phyloP scores from a whole-genome alignment of 1,140 invertebrate species.

The Drosophila virilis region DNA sequence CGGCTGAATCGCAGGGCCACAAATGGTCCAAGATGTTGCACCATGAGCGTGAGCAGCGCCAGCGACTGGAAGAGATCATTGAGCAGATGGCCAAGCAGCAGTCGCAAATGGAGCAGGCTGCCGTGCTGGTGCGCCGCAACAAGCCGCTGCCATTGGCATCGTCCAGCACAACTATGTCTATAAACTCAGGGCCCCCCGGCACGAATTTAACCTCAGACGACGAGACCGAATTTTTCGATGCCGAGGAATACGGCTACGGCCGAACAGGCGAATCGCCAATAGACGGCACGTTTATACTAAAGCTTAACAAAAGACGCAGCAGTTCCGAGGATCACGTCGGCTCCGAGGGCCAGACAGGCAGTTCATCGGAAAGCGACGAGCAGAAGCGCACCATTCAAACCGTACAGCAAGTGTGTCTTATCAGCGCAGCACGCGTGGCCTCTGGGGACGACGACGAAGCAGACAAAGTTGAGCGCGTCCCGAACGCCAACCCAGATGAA shows the following conservation, averaged over 20 bases:
- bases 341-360: constrained; percentile 81
- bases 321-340: constrained; percentile 79
- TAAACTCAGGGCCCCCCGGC: constrained; percentile 52
- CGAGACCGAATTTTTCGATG: constrained; percentile 97
- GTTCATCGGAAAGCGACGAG: constrained; percentile 84
- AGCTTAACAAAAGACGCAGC: constrained; percentile 84
- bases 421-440: constrained; percentile 49
- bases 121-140: constrained; percentile 86
- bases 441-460: constrained; percentile 49
- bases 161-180: constrained; percentile 55
- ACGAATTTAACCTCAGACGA: constrained; percentile 89
- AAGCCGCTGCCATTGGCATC: constrained; percentile 41
- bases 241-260: constrained; percentile 88
- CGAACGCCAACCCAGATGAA: background rate
- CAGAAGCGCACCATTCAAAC: constrained; percentile 68
- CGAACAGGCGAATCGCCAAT: constrained; percentile 48
- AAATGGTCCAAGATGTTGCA: constrained; percentile 96
- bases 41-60: constrained; percentile 97
- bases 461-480: constrained; percentile 30
- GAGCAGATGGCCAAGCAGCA: constrained; percentile 98
- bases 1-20: constrained; percentile 93
- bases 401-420: constrained; percentile 74
- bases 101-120: constrained; percentile 94
- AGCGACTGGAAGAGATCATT: constrained; percentile 97
- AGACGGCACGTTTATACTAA: constrained; percentile 88